phyloP scores from a whole-genome alignment of 1,140 invertebrate genomes.

The Bombus waltoni region DNA sequence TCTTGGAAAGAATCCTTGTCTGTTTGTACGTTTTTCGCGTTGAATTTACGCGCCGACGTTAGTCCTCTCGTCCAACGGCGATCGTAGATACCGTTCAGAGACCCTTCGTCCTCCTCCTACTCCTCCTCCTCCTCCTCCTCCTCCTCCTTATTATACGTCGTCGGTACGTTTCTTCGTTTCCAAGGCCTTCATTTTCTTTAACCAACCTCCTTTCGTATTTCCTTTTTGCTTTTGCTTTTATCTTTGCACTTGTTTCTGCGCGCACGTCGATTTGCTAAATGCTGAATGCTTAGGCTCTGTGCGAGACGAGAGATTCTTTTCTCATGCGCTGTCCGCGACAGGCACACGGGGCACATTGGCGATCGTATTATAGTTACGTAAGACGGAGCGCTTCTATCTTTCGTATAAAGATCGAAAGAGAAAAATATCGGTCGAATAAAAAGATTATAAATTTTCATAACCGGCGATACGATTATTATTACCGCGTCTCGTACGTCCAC shows the following conservation, averaged over 20 bases:
- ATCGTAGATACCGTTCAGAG: slow-evolving; percentile 73
- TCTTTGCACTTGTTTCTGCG: too few relatives aligned
- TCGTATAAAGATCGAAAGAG: too few relatives aligned
- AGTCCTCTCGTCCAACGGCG: slow-evolving; percentile 51
- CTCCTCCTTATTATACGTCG: background rate
- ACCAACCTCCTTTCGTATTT: background rate
- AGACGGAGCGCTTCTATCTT: too few relatives aligned
- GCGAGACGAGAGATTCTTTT: too few relatives aligned
- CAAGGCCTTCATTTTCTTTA: slow-evolving; percentile 8
- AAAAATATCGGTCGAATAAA: too few relatives aligned
- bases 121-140: background rate
- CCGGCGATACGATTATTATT: too few relatives aligned
- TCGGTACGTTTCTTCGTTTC: background rate
- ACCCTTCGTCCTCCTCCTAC: slow-evolving; percentile 25
- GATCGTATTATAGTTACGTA: too few relatives aligned
- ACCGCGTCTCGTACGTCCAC: too few relatives aligned
- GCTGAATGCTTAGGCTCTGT: too few relatives aligned
- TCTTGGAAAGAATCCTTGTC: slow-evolving; percentile 72
- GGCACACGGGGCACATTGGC: too few relatives aligned
- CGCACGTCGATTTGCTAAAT: background rate
- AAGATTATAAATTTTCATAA: too few relatives aligned
- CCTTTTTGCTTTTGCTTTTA: background rate
- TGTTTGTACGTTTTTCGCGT: slow-evolving; percentile 70
- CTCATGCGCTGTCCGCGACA: too few relatives aligned
- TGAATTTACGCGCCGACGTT: slow-evolving; percentile 57